Percentiles rank a stretch among this genome's conserved stretches.
Evolutionary conservation across 2,797 vertebrate species (phyloP).

Genomic region (Brachyrhaphis roseni): DNA sequence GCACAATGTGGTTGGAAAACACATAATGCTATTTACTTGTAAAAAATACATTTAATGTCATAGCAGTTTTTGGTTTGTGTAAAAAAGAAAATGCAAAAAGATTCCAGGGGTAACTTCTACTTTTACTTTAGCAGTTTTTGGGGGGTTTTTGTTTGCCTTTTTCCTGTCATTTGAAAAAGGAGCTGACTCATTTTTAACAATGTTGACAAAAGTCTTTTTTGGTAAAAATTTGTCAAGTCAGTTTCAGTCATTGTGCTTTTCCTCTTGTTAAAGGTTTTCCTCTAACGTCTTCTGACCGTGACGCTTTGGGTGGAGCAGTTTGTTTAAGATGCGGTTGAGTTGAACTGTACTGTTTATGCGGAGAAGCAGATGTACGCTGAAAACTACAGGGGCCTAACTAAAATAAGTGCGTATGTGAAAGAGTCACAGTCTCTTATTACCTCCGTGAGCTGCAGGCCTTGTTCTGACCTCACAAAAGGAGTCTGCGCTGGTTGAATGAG

Average conservation of each 20-base stretch:
- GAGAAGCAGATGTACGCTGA: constrained; percentile 33
- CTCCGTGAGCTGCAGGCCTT: constrained; percentile 39
- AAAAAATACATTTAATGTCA: background rate
- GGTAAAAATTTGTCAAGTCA: background rate
- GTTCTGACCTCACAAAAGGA: constrained; percentile 45
- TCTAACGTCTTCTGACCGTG: constrained; percentile 34
- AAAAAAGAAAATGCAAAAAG: background rate
- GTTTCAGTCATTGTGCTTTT: constrained; percentile 23
- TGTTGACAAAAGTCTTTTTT: background rate
- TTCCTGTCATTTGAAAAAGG: background rate
- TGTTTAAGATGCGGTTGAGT: constrained; percentile 47
- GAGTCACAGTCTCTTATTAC: constrained; percentile 58
- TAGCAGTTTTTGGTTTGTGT: background rate
- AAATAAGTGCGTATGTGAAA: constrained; percentile 20
- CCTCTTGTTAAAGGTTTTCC: background rate
- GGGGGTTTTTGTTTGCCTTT: background rate
- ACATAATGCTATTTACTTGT: background rate
- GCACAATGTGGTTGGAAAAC: too few species aligned
- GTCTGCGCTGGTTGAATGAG: constrained; percentile 11
- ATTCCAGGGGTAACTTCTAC: background rate
- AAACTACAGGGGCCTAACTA: constrained; percentile 30
- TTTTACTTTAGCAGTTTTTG: background rate
- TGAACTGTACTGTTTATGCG: constrained; percentile 17
- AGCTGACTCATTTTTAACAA: background rate
- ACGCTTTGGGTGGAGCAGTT: constrained; percentile 47